Base-by-base conservation (phyloP, 2,888 invertebrate species). In the Odontothrips loti region DNA sequence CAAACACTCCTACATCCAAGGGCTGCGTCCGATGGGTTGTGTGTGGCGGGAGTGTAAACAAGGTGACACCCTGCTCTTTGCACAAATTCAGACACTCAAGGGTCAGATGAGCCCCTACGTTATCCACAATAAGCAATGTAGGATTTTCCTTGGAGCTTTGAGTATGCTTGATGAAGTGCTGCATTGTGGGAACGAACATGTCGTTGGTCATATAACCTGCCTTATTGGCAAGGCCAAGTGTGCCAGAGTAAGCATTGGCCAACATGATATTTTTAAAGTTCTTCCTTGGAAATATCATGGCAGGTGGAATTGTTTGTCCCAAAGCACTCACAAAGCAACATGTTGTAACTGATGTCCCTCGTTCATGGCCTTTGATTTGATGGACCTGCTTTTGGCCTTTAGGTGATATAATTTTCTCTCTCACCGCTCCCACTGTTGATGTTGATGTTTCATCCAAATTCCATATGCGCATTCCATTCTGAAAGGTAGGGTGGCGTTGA, bases 1-100 rank as follows among this genome's bases (percentile, higher is more conserved):
- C 84, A 83, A 83, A 85, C 17, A 86, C 83, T 80, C 83, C 51
- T 9, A 83, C 75, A 79, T 84, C 84, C 47, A 85, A 79, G 68
- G 85, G 86, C 82, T 86, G 85, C n/a, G 85, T 80, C 80, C 84
- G 84, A 80, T 86, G 84, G 34, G 83, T 83, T 81, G 84, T 85
- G 81, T 86, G 85, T 10, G 85, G 85, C n/a, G 85, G 85, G 81
- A 86, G 84, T 8, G 85, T 84, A 27, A 85, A 80, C 81, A 86
- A 81, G 27, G 85, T 82, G 79, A 86, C 84, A 10, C 85, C 85
- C 82, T 85, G 84, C 68, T 84, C 84, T 83, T 84, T 85, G 68
- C 84, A 84, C 83, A 83, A 83, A 83, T 84, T 80, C 75, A 84
- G 80, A 79, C 68, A 82, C 79, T 81, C 81, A 9, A 84, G 47